These are phyloP conservation scores for Periophthalmus modestus DNA, from an alignment of 2,113 vertebrate genomes.

Conservation along the genomic window DNA sequence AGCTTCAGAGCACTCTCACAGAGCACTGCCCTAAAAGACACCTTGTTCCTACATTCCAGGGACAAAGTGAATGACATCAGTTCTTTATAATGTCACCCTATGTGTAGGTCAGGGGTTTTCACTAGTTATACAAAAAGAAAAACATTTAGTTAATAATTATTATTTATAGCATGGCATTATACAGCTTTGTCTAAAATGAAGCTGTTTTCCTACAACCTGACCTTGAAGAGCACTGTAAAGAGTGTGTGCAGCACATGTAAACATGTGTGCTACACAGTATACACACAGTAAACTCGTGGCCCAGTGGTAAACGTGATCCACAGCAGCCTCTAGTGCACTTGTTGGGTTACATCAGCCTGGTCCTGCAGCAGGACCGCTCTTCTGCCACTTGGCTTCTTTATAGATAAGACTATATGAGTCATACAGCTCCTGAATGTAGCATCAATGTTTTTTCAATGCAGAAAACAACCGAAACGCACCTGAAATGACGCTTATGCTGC, in stretches of 20 bases:
- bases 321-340: slow-evolving; percentile 65
- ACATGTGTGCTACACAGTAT: slow-evolving; percentile 3
- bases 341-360: slow-evolving; percentile 56
- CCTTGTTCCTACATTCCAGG: not conserved
- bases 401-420: slow-evolving; percentile 73
- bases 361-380: slow-evolving; percentile 68
- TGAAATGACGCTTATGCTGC: not conserved
- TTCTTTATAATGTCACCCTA: too few relatives aligned
- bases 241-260: slow-evolving; percentile 15
- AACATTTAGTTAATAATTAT: not conserved
- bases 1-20: not conserved
- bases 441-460: slow-evolving; percentile 36
- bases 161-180: too few relatives aligned
- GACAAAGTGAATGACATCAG: not conserved
- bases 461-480: slow-evolving; percentile 43
- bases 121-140: too few relatives aligned
- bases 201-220: not conserved
- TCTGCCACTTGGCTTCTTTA: slow-evolving; percentile 69
- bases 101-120: too few relatives aligned
- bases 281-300: not conserved
- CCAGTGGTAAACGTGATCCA: slow-evolving; percentile 27
- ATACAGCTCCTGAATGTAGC: slow-evolving; percentile 67
- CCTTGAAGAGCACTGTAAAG: not conserved
- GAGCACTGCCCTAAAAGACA: not conserved
- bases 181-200: too few relatives aligned